Base-by-base conservation (phyloP, 2,113 vertebrate species). In the Trematocara zebra region DNA sequence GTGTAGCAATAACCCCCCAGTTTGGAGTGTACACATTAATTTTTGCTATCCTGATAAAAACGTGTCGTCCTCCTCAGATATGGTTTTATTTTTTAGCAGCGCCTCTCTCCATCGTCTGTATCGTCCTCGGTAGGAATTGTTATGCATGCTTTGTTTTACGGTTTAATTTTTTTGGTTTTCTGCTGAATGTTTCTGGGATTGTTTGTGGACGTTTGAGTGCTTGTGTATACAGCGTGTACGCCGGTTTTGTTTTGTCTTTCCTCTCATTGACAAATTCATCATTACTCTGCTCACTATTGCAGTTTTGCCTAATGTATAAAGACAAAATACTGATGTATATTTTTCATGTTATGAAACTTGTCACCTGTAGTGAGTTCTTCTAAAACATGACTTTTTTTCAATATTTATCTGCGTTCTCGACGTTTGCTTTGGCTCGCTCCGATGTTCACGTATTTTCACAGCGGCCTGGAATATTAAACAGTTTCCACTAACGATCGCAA, bases 281-380 rank as follows among this genome's bases (percentile, higher is more conserved):
- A 94, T 96, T 95, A 95, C 95, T 96, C 96, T 96, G 96, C 94
- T 95, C 94, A 90, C 90, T 96, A 96, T 94, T 96, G 93, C 96
- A 95, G 94, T 94, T 97, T 97, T 97, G 96, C 97, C 95, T 97
- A 96, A 96, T 99, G 98, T 99, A 98, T 96, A 98, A 98, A 99
- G 97, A 98, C 94, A 96, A 96, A 98, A 97, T 97, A 95, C 97
- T 97, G 97, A 98, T 99, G 98, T 99, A 99, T 99, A 99, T 99
- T 99, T 97, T 99, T 98, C 97, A 98, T 99, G 97, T 98, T 97
- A 98, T 98, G 97, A 97, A 98, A 97, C 96, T 97, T 97, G 97
- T 98, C 97, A 97, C 97, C 97, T 98, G 97, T 98, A 98, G 97
- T 98, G 96, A 98, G 97, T 97, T 99, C 97, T 98, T 99, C 97